Evolutionary conservation across 1,140 invertebrate species (phyloP).

Genomic region (Leptinotarsa defecta): DNA sequence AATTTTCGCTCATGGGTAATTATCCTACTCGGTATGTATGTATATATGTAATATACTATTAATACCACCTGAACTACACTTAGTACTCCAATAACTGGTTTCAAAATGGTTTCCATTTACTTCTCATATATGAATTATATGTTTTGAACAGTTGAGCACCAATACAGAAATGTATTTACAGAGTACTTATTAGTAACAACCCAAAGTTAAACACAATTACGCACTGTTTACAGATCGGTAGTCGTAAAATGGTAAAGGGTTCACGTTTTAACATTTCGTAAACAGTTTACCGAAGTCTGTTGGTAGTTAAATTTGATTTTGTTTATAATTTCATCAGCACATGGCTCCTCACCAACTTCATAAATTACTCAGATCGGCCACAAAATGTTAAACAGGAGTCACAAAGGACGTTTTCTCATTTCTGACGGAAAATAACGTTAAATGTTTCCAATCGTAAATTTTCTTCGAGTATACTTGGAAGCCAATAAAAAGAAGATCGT

Average conservation of each 20-base stretch:
- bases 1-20: too few species aligned
- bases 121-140: too few species aligned
- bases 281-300: conserved; percentile 30
- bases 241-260: conserved; percentile 35
- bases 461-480: conserved; percentile 12
- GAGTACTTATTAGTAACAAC: conserved; percentile 15
- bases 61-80: too few species aligned
- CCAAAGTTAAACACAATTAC: conserved; percentile 36
- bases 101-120: too few species aligned
- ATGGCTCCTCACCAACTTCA: conserved; percentile 32
- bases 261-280: conserved; percentile 34
- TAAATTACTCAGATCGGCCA: conserved; percentile 30
- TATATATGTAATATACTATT: too few species aligned
- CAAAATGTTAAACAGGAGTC: conserved; percentile 23
- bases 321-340: conserved; percentile 36
- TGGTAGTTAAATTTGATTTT: conserved; percentile 26
- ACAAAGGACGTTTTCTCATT: conserved; percentile 23
- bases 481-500: conserved; percentile 8
- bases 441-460: conserved; percentile 25
- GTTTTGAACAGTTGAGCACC: background rate
- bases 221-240: conserved; percentile 32
- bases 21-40: too few species aligned
- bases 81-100: too few species aligned
- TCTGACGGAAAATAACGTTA: conserved; percentile 21
- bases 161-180: conserved; percentile 2